phyloP scores from a whole-genome alignment of 2,797 vertebrate species.

The Manis crassicaudata region DNA sequence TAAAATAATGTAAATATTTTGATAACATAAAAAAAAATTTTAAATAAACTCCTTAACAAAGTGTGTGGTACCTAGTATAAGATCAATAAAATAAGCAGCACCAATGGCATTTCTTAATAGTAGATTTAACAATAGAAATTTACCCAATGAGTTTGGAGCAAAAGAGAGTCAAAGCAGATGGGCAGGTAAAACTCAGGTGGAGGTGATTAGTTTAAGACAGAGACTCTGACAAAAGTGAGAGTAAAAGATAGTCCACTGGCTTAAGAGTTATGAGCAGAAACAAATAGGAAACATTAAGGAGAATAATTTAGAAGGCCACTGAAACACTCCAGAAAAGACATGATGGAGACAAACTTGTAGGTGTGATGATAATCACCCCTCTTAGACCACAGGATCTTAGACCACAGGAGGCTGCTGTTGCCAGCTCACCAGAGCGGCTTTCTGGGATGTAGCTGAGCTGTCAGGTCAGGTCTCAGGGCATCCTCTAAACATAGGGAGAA shows the following conservation, averaged over 20 bases:
- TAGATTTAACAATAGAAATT: neutral
- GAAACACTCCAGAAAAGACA: neutral
- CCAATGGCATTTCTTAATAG: neutral
- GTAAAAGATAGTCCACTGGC: neutral
- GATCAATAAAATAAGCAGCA: neutral
- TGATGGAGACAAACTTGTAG: neutral
- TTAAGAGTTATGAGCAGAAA: neutral
- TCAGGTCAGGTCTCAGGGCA: neutral
- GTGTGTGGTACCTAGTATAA: neutral
- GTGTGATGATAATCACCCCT: neutral
- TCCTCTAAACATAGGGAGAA: neutral
- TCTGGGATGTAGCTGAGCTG: neutral
- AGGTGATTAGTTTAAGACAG: neutral
- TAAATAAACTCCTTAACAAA: neutral
- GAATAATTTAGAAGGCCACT: neutral
- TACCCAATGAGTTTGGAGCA: neutral
- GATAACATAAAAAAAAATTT: neutral
- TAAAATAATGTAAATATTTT: neutral
- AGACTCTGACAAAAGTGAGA: neutral
- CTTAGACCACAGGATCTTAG: neutral
- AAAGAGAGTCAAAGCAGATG: neutral
- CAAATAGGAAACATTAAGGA: neutral
- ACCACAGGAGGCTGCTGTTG: too few relatives aligned
- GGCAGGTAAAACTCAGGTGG: neutral
- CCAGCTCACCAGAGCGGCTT: neutral